Base-by-base conservation (phyloP, 2,797 vertebrate genomes). In the Steatocranus sp. region DNA sequence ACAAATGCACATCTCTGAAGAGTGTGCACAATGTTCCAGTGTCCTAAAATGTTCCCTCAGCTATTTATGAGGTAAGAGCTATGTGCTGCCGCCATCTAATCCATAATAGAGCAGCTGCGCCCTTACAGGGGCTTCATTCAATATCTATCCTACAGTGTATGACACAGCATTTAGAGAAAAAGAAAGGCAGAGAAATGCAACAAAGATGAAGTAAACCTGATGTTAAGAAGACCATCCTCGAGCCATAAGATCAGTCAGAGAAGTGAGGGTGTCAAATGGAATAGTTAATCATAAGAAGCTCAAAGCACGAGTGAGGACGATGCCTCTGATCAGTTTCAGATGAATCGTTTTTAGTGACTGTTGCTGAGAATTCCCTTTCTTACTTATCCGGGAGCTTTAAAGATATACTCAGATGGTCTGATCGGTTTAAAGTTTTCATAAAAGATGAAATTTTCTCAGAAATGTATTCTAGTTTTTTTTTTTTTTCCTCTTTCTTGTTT, bases 51-150 rank as follows among this genome's bases (percentile, higher is more conserved):
- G 81, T 85, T 79, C 77, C 77, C 27, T 75, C 50, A 17, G 34
- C 80, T 90, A 84, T 68, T 81, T 53, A 48, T 76, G 70, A 79
- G 53, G 32, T 48, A 73, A 81, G 82, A 49, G 23, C 41, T 34
- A 80, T 61, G 46, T 76, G 81, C 78, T 27, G 77, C 82, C 4
- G 2, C 86, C 51, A 54, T 49, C 80, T 87, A 70, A 93, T 93
- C 83, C 34, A 92, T 89, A 87, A 88, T 90, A 77, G 75, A 91
- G 43, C 83, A 93, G 90, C 89, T 89, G 90, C 88, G 80, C 75
- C 85, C 81, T 56, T 87, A 81, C 49, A 46, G 77, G 27, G 30
- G 50, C 83, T 82, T 79, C 68, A 30, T 80, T 88, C 86, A 74
- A 9, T 81, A 85, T 83, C 56, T 48, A 75, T 50, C 66, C 73